phyloP scores from a whole-genome alignment of 2,888 invertebrate genomes.

The Cosmorhoe ocellata region DNA sequence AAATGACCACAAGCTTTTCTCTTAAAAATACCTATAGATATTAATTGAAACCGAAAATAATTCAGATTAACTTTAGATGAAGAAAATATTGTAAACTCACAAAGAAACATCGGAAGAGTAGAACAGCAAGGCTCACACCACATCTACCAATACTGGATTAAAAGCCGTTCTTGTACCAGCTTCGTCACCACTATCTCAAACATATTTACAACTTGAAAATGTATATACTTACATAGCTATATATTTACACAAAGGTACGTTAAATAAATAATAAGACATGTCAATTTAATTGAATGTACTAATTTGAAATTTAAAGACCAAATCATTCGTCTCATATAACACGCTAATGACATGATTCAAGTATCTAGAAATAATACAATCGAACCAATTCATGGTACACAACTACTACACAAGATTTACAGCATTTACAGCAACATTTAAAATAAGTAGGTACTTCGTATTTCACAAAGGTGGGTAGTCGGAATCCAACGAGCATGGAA shows the following conservation, averaged over 20 bases:
- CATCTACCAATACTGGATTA: slow-evolving; percentile 75
- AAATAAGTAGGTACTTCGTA: slow-evolving; percentile 4
- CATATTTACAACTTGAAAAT: slow-evolving; percentile 47
- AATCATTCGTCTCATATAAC: slow-evolving; percentile 50
- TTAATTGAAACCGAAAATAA: slow-evolving; percentile 1
- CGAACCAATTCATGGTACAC: slow-evolving; percentile 27
- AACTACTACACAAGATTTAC: slow-evolving; percentile 23
- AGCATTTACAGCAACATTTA: slow-evolving; percentile 12
- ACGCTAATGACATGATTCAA: slow-evolving; percentile 47
- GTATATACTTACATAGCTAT: slow-evolving; percentile 68
- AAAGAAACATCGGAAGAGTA: slow-evolving; percentile 22
- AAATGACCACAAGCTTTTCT: slow-evolving; percentile 1
- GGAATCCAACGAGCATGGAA: neutral
- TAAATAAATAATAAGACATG: slow-evolving; percentile 79
- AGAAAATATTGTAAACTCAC: neutral
- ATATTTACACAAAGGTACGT: slow-evolving; percentile 71
- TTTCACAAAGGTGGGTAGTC: slow-evolving; percentile 10
- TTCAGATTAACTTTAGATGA: slow-evolving; percentile 4
- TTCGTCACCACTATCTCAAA: slow-evolving; percentile 30
- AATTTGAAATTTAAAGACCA: slow-evolving; percentile 65
- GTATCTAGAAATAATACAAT: slow-evolving; percentile 33
- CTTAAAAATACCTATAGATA: neutral
- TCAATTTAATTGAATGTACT: slow-evolving; percentile 76
- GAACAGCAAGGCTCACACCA: slow-evolving; percentile 58
- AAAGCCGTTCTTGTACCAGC: slow-evolving; percentile 47